Base-by-base conservation (phyloP, 2,797 vertebrate species). In the Chloroceryle amazona region DNA sequence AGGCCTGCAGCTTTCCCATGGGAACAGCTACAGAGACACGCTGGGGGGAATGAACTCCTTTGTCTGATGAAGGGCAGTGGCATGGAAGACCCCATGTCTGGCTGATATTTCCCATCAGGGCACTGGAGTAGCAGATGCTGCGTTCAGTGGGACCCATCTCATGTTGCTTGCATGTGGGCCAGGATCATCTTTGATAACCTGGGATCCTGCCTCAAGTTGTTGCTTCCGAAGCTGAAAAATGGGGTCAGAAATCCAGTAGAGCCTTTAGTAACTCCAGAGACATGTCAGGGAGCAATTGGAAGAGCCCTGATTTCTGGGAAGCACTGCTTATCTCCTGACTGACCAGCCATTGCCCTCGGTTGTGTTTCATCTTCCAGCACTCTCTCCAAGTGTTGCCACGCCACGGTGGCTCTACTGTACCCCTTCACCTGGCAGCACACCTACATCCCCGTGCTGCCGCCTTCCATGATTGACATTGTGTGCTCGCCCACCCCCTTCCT, bases 341-440 rank as follows among this genome's bases (percentile, higher is more conserved):
- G 54, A 78, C 79, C 19, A 33, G 46, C 41, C 4, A 6, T 11
- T 85, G 39, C 33, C 76, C 13, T 84, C 65, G 63, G 22, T 42
- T 88, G 37, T 65, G 37, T 68, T 97, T 76, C 90, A 54, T 33
- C 29, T 96, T 57, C 29, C 96, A 99, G 99, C 98, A 99, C 99
- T 2, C 98, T 99, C 93, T 99, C 99, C 91, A 99, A 99, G 97
- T 99, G 99, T 86, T 99, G 99, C 92, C 99, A 99, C 1, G 99
- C 99, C 5, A 98, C 98, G 2, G 99, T 99, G 96, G 99, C 99
- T 3, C 98, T 99, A 1, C 99, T 99, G 75, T 99, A 99, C 95
- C 99, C 99, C 35, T 99, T 99, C 97, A 98, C 99, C 89, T 99
- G 99, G 99, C 99, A 99, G 95, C 99, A 99, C 94, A 99, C 99